Percentiles rank a stretch among this genome's conserved stretches.
Evolutionary conservation across 2,888 invertebrate species (phyloP).

Genomic region (Tridacna gigas): DNA sequence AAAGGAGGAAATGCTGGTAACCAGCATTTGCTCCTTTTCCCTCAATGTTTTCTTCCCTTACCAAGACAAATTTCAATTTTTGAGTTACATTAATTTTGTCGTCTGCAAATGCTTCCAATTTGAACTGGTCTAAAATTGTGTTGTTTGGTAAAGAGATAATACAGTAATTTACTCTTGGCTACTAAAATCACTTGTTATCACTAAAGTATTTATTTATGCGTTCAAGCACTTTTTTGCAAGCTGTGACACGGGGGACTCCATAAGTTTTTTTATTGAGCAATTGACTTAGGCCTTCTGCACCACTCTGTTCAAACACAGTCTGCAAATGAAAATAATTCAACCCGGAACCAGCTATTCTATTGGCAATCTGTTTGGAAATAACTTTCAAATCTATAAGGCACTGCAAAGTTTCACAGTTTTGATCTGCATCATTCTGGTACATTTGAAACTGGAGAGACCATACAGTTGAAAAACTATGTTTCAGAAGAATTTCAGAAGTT

Average conservation of each 20-base stretch:
- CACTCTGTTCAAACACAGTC: not conserved
- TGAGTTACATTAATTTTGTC: too few species aligned
- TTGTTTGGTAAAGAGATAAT: too few species aligned
- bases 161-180: too few species aligned
- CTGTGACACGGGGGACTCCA: constrained; percentile 26
- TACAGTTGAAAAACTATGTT: constrained; percentile 26
- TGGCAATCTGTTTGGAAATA: constrained; percentile 11
- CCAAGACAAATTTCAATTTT: too few species aligned
- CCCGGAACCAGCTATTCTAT: constrained; percentile 31
- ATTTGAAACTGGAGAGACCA: not conserved
- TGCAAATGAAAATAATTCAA: constrained; percentile 7
- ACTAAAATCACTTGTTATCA: too few species aligned
- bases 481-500: not conserved
- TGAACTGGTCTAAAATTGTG: too few species aligned
- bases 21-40: too few species aligned
- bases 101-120: too few species aligned
- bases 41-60: too few species aligned
- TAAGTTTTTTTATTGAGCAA: constrained; percentile 17
- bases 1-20: too few species aligned
- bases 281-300: not conserved
- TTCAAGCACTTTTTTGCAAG: constrained; percentile 19
- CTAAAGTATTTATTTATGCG: not conserved
- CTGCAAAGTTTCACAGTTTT: constrained; percentile 23
- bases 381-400: constrained; percentile 11
- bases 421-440: not conserved